These are phyloP conservation scores for Lithophane leautieri DNA, from an alignment of 2,888 invertebrate species.

Conservation along the genomic window DNA sequence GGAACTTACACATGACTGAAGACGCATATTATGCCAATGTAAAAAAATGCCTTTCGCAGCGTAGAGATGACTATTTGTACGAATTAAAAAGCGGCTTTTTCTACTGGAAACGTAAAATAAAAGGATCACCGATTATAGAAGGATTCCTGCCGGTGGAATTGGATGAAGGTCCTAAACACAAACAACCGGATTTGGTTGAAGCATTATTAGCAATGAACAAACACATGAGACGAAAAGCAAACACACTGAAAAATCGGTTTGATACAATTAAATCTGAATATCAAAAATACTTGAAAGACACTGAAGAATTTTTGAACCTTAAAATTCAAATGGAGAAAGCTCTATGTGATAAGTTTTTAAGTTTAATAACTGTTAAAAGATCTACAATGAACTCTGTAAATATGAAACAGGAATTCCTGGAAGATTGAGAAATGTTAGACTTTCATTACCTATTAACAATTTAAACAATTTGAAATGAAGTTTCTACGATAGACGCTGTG, in stretches of 20 bases:
- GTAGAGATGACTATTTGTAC: conserved; percentile 75
- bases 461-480: conserved; percentile 1
- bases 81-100: conserved; percentile 83
- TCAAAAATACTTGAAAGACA: conserved; percentile 79
- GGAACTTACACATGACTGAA: conserved; percentile 76
- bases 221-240: conserved; percentile 73
- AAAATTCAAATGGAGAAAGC: conserved; percentile 84
- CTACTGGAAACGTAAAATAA: conserved; percentile 80
- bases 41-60: conserved; percentile 75
- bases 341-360: conserved; percentile 79
- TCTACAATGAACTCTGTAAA: conserved; percentile 29
- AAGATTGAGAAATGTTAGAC: conserved; percentile 25
- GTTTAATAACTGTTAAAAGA: conserved; percentile 73
- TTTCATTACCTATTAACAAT: conserved; percentile 16
- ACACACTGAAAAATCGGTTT: conserved; percentile 67
- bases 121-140: conserved; percentile 74
- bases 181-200: conserved; percentile 77
- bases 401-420: conserved; percentile 17
- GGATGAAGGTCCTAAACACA: conserved; percentile 66
- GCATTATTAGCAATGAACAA: conserved; percentile 77
- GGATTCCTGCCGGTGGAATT: conserved; percentile 82
- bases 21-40: conserved; percentile 72
- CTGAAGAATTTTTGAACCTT: conserved; percentile 81
- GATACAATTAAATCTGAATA: conserved; percentile 75
- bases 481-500: background rate